Base-by-base conservation (phyloP, 2,888 invertebrate species). In the Graphium colonna region DNA sequence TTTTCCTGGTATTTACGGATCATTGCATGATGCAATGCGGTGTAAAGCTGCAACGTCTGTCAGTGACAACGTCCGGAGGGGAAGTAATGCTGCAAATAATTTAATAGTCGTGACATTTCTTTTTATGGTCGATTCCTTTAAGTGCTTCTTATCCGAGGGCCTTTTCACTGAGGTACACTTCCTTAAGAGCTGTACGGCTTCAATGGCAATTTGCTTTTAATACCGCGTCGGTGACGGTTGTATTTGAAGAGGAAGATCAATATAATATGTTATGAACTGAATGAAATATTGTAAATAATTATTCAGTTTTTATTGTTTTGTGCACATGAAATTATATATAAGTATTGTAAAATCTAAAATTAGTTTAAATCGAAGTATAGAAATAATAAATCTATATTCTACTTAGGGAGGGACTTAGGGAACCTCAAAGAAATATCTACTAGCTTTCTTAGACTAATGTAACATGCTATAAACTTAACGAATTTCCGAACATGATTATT, bases 1-100 rank as follows among this genome's bases (percentile, higher is more conserved):
- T 68, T 62, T 69, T 63, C 67, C 58, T 61, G 64, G 60, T 66
- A 65, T 69, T 71, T 58, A 67, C 65, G 66, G 65, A 60, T 63
- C 68, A 68, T 68, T 73, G 68, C 70, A 68, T 70, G 64, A 61
- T 59, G 61, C 66, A 67, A 70, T 69, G 62, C 57, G 55, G 42
- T 48, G 13, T 33, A 53, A 58, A 63, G 59, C 68, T 69, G 67
- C 69, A 66, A 53, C 33, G 51, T 46, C 21, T 16, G 17, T 40
- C 41, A 50, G 15, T 41, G 55, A 52, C 51, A 52, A 52, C 31
- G 43, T 39, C 4, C 18, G 36, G 26, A 21, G 40, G 53, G 53
- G 40, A 49, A 44, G 43, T 43, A 48, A 39, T 44, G 28, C 33
- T 13, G 44, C 44, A 49, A 54, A 45, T 49, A 50, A 49, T 50